These are phyloP conservation scores for Lochmaea capreae DNA, from an alignment of 2,888 invertebrate genomes.

Conservation along the genomic window DNA sequence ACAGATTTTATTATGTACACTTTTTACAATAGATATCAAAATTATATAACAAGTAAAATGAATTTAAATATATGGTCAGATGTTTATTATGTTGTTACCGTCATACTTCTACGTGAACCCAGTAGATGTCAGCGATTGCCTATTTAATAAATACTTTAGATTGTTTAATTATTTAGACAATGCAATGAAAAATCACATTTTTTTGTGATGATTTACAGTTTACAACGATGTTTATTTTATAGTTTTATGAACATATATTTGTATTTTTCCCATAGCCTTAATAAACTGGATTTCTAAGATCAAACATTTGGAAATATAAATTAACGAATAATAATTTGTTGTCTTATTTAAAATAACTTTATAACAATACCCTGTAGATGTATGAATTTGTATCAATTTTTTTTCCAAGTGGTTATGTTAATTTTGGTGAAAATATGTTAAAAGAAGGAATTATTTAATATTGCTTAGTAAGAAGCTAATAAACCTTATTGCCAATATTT, in stretches of 20 bases:
- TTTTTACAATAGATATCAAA: neutral
- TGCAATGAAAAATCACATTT: no score
- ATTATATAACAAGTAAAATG: neutral
- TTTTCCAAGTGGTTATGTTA: neutral
- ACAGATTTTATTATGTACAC: neutral
- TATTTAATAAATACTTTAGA: no score
- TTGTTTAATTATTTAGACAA: no score
- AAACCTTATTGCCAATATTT: constrained; percentile 4
- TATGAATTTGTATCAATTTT: neutral
- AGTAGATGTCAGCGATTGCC: no score
- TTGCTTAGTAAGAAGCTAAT: neutral
- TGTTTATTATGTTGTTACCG: neutral
- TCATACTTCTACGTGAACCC: no score
- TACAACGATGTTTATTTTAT: no score
- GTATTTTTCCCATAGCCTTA: no score
- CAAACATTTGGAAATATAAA: neutral
- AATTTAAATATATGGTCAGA: neutral
- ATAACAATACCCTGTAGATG: constrained; percentile 4
- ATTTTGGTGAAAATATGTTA: neutral
- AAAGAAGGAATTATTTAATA: neutral
- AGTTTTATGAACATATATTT: no score
- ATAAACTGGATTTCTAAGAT: no score
- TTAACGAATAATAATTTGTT: neutral
- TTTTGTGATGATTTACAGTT: no score
- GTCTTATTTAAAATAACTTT: neutral